phyloP scores from a whole-genome alignment of 2,888 invertebrate species.

The Hemicrepidius hirtus region DNA sequence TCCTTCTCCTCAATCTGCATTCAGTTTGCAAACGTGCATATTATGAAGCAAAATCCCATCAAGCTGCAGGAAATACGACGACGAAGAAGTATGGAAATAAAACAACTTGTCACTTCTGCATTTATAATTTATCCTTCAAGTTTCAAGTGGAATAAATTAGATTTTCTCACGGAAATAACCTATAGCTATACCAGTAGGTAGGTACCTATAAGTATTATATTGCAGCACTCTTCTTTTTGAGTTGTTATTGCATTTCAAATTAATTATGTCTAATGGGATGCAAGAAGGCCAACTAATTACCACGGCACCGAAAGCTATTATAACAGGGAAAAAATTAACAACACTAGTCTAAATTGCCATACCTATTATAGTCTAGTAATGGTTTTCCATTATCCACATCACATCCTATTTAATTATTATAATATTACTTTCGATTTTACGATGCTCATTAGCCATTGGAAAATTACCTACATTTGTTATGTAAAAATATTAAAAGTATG shows the following conservation, averaged over 20 bases:
- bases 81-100: conserved; percentile 26
- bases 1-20: conserved; percentile 27
- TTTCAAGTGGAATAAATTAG: background rate
- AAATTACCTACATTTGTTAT: background rate
- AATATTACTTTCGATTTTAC: background rate
- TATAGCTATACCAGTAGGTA: too few species aligned
- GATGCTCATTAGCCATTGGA: background rate
- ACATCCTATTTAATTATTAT: too few species aligned
- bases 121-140: conserved; percentile 33
- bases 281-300: too few species aligned
- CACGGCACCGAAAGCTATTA: too few species aligned
- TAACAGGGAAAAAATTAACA: too few species aligned
- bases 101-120: conserved; percentile 30
- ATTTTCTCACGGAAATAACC: background rate
- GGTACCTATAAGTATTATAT: too few species aligned
- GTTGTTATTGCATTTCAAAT: too few species aligned
- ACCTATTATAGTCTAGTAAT: too few species aligned
- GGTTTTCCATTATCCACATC: too few species aligned
- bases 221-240: too few species aligned
- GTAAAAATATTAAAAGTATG: background rate
- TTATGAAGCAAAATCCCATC: conserved; percentile 37
- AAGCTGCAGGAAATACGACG: conserved; percentile 29
- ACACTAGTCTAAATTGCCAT: too few species aligned
- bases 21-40: conserved; percentile 42
- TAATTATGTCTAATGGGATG: too few species aligned